Conservation (phyloP, 2,113 vertebrate genomes). For the Agapornis roseicollis region DNA sequence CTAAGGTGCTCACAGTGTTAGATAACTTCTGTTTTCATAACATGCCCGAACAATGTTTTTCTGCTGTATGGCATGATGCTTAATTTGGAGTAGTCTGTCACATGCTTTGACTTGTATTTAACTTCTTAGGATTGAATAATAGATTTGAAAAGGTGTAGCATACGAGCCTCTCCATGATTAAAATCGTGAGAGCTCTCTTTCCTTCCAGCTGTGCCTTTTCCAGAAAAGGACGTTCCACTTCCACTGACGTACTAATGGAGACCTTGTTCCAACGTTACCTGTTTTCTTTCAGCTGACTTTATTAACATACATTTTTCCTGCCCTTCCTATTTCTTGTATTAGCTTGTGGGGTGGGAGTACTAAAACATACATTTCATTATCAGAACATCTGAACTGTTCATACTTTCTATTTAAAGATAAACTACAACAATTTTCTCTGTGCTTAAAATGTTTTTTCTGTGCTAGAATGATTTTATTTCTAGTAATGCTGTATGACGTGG, state of each 20-base stretch:
- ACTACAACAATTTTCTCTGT: background rate
- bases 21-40: background rate
- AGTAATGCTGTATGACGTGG: background rate
- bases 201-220: background rate
- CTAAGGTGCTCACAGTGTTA: background rate
- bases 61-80: background rate
- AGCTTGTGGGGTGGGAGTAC: background rate
- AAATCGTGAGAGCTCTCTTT: background rate
- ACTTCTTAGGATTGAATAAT: background rate
- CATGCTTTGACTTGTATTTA: background rate
- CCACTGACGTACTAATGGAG: background rate
- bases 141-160: background rate
- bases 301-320: background rate
- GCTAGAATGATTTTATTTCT: conserved; percentile 34
- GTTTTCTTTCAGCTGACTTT: background rate
- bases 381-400: background rate
- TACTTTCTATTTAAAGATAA: background rate
- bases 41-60: background rate
- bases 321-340: background rate
- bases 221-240: background rate
- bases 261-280: background rate
- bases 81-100: background rate
- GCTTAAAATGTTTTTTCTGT: background rate
- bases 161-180: background rate
- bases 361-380: conserved; percentile 5